Base-by-base conservation (phyloP, 2,888 invertebrate genomes). In the Eupithecia inturbata region DNA sequence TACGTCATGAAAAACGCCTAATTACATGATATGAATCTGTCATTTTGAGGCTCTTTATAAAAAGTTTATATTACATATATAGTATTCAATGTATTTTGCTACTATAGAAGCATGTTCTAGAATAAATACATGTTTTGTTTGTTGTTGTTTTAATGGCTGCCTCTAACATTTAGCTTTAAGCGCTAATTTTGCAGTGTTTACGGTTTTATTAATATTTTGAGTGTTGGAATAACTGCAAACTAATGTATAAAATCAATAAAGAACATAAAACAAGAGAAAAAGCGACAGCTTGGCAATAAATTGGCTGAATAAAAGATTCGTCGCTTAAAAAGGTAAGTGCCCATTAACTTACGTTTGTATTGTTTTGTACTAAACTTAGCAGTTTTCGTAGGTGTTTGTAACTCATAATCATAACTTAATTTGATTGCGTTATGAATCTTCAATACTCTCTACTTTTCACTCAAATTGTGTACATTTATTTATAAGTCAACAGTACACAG, bases 61-160 rank as follows among this genome's bases (percentile, higher is more conserved):
- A 89, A 88, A 82, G 83, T 85, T 82, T 79, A 82, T 82, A 84
- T 68, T n/a, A n/a, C n/a, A 53, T 64, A 72, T 63, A 82, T 79
- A 84, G 77, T 86, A 86, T 84, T 87, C 82, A 79, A 80, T 88
- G 87, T 89, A 88, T 84, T 84, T 84, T 85, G 89, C 89, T 89
- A 87, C 84, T 84, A 86, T 45, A 83, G 77, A 83, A 87, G 93
- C 93, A 92, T 93, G 93, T 92, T 90, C 85, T 88, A 88, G 86
- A 93, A 93, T 93, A 93, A 93, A 93, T 82, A 85, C 80, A 88
- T 93, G 91, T 92, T 93, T 93, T 93, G 93, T 94, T 93, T 90
- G 91, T 90, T 89, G 92, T 94, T 90, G 92, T 94, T 94, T 94
- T 91, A 91, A 87, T 92, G 85, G 88, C 90, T 89, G 86, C 85